Percentiles rank a stretch among this genome's conserved stretches.
Evolutionary conservation across 2,113 vertebrate species (phyloP).

Genomic region (Accipiter cooperii): DNA sequence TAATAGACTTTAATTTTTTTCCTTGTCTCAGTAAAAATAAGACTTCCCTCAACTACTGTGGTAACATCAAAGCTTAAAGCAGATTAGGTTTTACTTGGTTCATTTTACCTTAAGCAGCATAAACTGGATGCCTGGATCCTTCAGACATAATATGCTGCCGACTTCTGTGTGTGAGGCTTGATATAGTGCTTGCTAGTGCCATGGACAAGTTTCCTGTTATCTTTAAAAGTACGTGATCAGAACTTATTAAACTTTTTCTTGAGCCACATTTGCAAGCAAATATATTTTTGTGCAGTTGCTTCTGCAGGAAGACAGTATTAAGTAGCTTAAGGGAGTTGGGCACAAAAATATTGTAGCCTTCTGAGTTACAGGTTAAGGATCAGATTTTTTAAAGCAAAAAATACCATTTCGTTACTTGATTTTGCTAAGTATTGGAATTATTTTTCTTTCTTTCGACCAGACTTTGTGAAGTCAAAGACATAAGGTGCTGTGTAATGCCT

Average conservation of each 20-base stretch:
- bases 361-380: slow-evolving; percentile 13
- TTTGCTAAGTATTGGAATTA: slow-evolving; percentile 30
- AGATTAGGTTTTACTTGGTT: slow-evolving; percentile 28
- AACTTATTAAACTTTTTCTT: background rate
- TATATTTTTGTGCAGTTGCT: slow-evolving; percentile 5
- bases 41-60: background rate
- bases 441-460: background rate
- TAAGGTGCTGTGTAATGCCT: slow-evolving; percentile 27
- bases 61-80: slow-evolving; percentile 16
- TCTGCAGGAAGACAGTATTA: background rate
- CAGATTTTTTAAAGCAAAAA: slow-evolving; percentile 54
- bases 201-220: background rate
- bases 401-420: background rate
- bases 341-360: slow-evolving; percentile 28
- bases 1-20: background rate
- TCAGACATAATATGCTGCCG: background rate
- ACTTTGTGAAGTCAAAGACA: slow-evolving; percentile 36
- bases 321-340: background rate
- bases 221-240: background rate
- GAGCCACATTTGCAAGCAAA: background rate
- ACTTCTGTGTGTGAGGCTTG: background rate
- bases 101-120: slow-evolving; percentile 23
- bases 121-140: background rate
- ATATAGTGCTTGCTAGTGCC: background rate
- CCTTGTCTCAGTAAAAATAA: background rate